Evolutionary conservation across 2,113 vertebrate species (phyloP).

Genomic region (Phaetusa simplex): DNA sequence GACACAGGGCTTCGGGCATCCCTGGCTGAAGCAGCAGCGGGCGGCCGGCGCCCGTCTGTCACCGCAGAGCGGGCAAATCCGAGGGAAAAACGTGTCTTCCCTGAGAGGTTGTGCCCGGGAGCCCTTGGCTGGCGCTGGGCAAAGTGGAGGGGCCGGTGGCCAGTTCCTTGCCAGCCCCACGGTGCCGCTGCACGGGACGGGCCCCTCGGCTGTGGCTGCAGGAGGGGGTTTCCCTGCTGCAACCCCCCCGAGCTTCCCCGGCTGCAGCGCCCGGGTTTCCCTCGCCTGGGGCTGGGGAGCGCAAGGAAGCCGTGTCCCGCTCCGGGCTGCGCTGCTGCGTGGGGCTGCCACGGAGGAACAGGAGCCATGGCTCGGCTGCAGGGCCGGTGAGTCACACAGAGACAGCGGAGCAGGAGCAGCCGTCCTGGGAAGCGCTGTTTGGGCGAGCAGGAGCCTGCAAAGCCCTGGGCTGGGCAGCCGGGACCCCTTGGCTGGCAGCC

Average conservation of each 20-base stretch:
- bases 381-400: background rate
- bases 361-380: background rate
- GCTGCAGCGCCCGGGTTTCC: background rate
- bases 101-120: fast-evolving
- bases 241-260: background rate
- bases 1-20: fast-evolving
- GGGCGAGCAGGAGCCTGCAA: background rate
- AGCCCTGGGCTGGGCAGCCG: background rate
- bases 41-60: fast-evolving
- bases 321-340: background rate
- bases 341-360: background rate
- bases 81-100: background rate
- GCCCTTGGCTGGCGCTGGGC: background rate
- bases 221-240: background rate
- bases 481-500: background rate
- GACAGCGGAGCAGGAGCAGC: background rate
- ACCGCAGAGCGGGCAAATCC: fast-evolving
- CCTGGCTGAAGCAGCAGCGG: background rate
- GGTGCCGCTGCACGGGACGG: background rate
- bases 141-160: fast-evolving
- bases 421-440: fast-evolving
- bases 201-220: background rate
- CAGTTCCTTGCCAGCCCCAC: fast-evolving
- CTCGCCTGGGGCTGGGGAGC: background rate
- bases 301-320: background rate